phyloP scores from a whole-genome alignment of 2,113 vertebrate species.

The Taxidea taxus region DNA sequence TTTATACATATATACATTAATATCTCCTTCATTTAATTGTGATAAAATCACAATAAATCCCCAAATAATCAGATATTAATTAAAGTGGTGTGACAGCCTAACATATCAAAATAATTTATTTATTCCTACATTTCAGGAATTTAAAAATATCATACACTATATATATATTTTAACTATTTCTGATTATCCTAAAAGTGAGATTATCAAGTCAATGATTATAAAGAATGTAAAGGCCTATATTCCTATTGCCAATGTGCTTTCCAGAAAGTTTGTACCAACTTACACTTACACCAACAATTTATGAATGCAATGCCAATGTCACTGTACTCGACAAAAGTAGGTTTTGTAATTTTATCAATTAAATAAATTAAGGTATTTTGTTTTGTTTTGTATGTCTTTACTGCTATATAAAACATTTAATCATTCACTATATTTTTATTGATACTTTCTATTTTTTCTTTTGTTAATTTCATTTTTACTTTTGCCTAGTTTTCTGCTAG shows the following conservation, averaged over 20 bases:
- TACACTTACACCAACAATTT: not conserved
- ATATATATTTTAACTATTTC: not conserved
- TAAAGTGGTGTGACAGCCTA: not conserved
- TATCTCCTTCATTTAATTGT: not conserved
- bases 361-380: not conserved
- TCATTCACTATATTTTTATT: not conserved
- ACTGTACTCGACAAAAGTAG: not conserved
- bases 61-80: conserved; percentile 22
- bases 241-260: not conserved
- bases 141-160: not conserved
- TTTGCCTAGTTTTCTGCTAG: not conserved
- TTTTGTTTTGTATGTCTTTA: not conserved
- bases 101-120: not conserved
- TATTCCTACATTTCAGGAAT: not conserved
- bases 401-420: not conserved
- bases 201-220: not conserved
- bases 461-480: not conserved
- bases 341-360: not conserved
- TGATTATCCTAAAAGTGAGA: conserved; percentile 11
- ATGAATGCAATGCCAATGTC: not conserved
- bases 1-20: not conserved
- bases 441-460: conserved; percentile 5
- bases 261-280: not conserved
- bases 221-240: conserved; percentile 8
- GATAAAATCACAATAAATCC: not conserved